Evolutionary conservation across 2,113 vertebrate species (phyloP).

Genomic region (Ornithorhynchus anatinus): DNA sequence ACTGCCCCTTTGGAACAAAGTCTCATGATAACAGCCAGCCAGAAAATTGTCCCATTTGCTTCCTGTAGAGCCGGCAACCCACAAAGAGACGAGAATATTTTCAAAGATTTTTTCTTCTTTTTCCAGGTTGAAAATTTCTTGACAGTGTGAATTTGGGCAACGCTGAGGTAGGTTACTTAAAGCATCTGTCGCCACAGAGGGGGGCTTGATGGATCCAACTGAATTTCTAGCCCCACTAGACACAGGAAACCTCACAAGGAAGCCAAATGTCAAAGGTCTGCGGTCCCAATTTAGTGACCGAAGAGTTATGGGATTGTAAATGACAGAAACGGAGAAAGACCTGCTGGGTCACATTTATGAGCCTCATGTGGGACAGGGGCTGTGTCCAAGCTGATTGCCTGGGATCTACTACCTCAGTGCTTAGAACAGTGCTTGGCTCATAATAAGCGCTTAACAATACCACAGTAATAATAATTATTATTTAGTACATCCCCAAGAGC

Average conservation of each 20-base stretch:
- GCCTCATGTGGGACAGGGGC: background rate
- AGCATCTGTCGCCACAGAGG: background rate
- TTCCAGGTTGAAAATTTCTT: background rate
- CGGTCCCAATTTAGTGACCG: background rate
- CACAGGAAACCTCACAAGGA: background rate
- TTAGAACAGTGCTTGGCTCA: background rate
- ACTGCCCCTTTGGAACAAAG: too few relatives aligned
- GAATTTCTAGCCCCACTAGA: background rate
- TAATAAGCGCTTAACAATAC: too few relatives aligned
- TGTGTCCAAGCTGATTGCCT: conserved; percentile 4
- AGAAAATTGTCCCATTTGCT: too few relatives aligned
- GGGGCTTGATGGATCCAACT: background rate
- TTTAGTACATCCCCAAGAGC: too few relatives aligned
- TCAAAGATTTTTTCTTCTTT: too few relatives aligned
- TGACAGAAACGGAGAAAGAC: background rate
- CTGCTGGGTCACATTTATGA: background rate
- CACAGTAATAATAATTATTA: too few relatives aligned
- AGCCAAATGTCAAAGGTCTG: background rate
- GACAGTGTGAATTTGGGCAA: background rate
- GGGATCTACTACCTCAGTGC: too few relatives aligned
- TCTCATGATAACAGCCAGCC: background rate
- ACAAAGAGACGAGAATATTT: background rate
- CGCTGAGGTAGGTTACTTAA: background rate
- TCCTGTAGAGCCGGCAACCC: too few relatives aligned
- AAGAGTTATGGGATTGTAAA: background rate